Base-by-base conservation (phyloP, 2,888 invertebrate genomes). In the Lampropteryx suffumata region DNA sequence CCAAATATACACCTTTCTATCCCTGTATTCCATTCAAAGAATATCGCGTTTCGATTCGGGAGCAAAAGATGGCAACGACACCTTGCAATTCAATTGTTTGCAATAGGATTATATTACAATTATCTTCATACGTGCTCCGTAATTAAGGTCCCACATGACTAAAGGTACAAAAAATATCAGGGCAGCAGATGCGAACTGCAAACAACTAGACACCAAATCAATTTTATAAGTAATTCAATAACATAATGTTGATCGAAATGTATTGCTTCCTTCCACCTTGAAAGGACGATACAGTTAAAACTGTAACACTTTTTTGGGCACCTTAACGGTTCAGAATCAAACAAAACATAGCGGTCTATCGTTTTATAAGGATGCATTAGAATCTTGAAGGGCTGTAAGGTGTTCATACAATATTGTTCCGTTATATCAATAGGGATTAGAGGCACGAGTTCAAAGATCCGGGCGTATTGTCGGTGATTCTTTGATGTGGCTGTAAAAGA, bases 261-360 rank as follows among this genome's bases (percentile, higher is more conserved):
- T 86, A 88, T 90, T 83, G 83, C 89, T 90, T 90, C 89, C 89
- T 89, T 82, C 80, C 89, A 90, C 88, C 88, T 88, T 88, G 77
- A 72, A 77, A 71, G n/a, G 69, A 68, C 64, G 84, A 79, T 86
- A 89, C 89, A 89, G 89, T 89, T 89, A 87, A 81, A 89, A 88
- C 84, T 88, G 87, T 90, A 89, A 82, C 89, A 88, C 60, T 66
- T 70, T 74, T 79, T 81, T 86, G 82, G 69, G 79, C 74, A 59
- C 60, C 65, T 67, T 88, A 89, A 89, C 88, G 89, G 88, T 70
- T 73, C 61, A 65, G 71, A 67, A 83, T 76, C 66, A 74, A 76
- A 80, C 73, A 72, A 85, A 82, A 80, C 76, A 73, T 77, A 79
- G 75, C 74, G 75, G 74, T 76, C 69, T 74, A 84, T 79, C 81